A percentile compares a stretch with the other conserved stretches of the same genome.
Conservation (phyloP, 2,113 vertebrate genomes). For the Columba janthina region DNA sequence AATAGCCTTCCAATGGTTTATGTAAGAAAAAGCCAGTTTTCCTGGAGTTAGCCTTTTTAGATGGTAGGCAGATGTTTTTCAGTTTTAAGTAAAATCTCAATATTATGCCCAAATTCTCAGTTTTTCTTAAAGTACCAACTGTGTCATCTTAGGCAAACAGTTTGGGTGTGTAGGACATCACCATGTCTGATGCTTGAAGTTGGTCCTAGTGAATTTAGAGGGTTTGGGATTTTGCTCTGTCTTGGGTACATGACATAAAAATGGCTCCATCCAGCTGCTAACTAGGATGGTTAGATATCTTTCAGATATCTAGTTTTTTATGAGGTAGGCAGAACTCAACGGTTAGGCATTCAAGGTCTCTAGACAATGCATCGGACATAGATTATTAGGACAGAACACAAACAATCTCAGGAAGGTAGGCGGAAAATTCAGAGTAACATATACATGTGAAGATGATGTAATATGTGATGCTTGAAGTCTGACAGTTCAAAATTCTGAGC, state of each 20-base stretch:
- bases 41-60: not conserved
- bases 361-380: not conserved
- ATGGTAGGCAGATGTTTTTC: not conserved
- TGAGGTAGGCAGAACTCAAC: not conserved
- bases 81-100: not conserved
- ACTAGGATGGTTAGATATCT: not conserved
- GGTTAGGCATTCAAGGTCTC: not conserved
- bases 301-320: not conserved
- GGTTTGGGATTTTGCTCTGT: accelerated
- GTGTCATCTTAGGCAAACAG: not conserved
- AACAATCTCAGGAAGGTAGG: not conserved
- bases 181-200: not conserved
- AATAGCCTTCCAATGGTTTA: not conserved
- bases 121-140: not conserved
- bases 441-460: not conserved
- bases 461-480: not conserved
- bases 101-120: not conserved
- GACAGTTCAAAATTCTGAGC: not conserved
- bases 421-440: not conserved
- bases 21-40: not conserved
- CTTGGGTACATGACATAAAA: not conserved
- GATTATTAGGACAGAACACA: not conserved
- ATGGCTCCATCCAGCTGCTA: not conserved
- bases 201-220: not conserved
- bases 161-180: not conserved